Base-by-base conservation (phyloP, 1,140 invertebrate genomes). In the Drosophila auraria region DNA sequence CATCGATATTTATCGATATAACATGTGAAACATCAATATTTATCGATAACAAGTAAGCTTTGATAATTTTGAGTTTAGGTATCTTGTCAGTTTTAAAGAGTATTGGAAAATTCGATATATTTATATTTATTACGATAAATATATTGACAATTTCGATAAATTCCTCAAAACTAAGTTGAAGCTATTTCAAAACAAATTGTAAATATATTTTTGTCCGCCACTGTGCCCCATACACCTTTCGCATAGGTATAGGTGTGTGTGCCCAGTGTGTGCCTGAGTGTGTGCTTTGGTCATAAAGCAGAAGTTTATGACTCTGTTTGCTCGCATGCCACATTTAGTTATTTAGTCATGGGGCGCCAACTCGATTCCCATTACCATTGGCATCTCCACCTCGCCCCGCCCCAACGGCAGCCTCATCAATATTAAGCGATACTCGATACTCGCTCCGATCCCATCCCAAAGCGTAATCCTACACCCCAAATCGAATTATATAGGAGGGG, bases 271-370 rank as follows among this genome's bases (percentile, higher is more conserved):
- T 51, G 70, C 66, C 57, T 51, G 45, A 61, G 63, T 73, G 60
- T 60, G 42, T 71, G 47, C 27, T 47, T 42, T 66, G 66, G 86
- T 63, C 86, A 89, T 90, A 89, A 90, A 89, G 62, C 70, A 81
- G 60, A 89, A 89, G 84, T 89, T 89, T 89, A 89, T 89, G 84
- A 89, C 84, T 89, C 70, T 89, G 84, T 89, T 87, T 90, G 84
- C 78, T 89, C 73, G 69, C 77, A 78, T 80, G 76, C 71, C 83
- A 69, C 79, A 87, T 86, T 83, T 80, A 87, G 83, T 87, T 80
- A 83, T 87, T 87, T 74, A 63, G 77, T 80, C 83, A 63, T 63
- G 77, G 70, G 81, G 78, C 84, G 81, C 78, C 63, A 65, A 61
- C 76, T 72, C 15, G 45, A 70, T 45, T 53, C 59, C 57, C 57